Evolutionary conservation across 2,888 invertebrate species (phyloP).

Genomic region (Herminia tarsipennalis): DNA sequence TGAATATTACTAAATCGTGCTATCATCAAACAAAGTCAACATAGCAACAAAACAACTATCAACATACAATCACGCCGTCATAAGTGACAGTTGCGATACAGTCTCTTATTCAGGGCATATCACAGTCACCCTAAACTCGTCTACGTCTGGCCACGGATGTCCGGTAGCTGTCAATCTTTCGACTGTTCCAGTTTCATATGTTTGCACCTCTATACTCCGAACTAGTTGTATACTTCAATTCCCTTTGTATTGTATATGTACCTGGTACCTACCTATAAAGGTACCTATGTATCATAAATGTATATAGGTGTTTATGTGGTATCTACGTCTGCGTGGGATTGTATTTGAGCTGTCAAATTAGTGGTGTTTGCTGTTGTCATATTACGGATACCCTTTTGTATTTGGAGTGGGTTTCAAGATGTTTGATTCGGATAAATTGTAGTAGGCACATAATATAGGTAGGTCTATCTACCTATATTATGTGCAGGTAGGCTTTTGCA

Average conservation of each 20-base stretch:
- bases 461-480: no score
- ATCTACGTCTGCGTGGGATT: neutral
- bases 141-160: constrained; percentile 49
- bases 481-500: no score
- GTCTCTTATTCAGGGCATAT: constrained; percentile 21
- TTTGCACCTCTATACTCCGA: constrained; percentile 17
- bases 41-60: no score
- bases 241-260: no score
- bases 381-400: no score
- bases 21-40: no score
- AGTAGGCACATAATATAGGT: no score
- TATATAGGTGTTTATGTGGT: neutral
- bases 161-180: constrained; percentile 59
- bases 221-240: no score
- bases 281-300: neutral
- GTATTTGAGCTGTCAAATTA: neutral
- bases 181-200: constrained; percentile 43
- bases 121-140: constrained; percentile 46
- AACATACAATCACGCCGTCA: neutral
- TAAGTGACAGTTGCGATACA: constrained; percentile 14
- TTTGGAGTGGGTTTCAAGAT: no score
- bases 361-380: neutral
- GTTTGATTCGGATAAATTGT: no score
- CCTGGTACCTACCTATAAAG: neutral
- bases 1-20: neutral